These are phyloP conservation scores for Sesia bembeciformis DNA, from an alignment of 2,888 invertebrate genomes.

Conservation along the genomic window DNA sequence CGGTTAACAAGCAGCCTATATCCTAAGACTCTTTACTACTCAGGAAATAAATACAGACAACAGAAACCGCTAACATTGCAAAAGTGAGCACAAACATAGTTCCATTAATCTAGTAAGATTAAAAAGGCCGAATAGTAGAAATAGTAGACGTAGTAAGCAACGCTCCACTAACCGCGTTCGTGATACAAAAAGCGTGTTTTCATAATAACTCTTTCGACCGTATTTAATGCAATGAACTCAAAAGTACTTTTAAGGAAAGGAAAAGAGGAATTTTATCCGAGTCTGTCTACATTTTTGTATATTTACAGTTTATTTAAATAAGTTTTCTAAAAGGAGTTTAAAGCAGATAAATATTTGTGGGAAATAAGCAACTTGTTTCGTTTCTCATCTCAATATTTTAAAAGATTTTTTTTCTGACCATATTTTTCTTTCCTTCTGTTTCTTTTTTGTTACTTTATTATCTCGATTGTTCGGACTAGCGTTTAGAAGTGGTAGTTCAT, in stretches of 20 bases:
- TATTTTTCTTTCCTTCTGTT: no score
- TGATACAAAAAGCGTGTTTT: conserved; percentile 6
- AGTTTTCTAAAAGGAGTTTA: not conserved
- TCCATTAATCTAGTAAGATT: conserved; percentile 11
- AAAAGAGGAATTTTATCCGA: not conserved
- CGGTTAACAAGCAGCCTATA: no score
- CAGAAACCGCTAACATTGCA: conserved; percentile 3
- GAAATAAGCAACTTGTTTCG: no score
- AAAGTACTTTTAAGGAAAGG: not conserved
- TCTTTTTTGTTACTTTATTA: no score
- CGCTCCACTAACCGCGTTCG: conserved; percentile 12
- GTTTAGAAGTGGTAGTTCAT: no score
- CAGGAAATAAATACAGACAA: not conserved
- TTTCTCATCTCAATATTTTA: no score
- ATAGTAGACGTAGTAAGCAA: conserved; percentile 6
- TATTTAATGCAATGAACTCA: not conserved
- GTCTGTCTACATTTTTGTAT: not conserved
- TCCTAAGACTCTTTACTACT: no score
- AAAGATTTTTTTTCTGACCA: no score
- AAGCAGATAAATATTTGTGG: not conserved
- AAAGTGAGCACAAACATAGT: conserved; percentile 1
- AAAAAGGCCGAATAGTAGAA: conserved; percentile 13
- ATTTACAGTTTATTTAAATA: not conserved
- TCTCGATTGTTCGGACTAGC: no score
- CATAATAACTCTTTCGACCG: conserved; percentile 1